phyloP scores from a whole-genome alignment of 92 coral and sea anemone species.

The Heteractis magnifica region DNA sequence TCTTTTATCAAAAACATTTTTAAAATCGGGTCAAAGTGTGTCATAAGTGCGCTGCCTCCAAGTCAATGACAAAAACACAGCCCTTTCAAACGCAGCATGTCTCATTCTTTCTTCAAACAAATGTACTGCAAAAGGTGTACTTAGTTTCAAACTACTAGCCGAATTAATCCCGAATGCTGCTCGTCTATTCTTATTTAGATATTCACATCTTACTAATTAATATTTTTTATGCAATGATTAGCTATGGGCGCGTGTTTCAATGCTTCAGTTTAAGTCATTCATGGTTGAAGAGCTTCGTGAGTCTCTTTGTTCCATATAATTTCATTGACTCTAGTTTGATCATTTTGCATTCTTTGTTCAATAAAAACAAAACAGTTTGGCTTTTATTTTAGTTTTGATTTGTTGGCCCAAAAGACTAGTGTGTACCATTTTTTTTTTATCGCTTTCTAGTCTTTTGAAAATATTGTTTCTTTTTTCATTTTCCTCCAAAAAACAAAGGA shows the following conservation, averaged over 20 bases:
- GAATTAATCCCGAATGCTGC: too few relatives aligned
- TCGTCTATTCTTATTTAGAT: too few relatives aligned
- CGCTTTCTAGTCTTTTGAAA: background rate
- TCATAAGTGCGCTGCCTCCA: background rate
- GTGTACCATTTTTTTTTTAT: background rate
- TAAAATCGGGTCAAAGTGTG: background rate
- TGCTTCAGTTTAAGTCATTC: conserved; percentile 6
- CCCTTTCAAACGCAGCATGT: background rate
- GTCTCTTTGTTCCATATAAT: conserved; percentile 22
- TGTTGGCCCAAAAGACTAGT: background rate
- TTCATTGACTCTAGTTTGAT: conserved; percentile 28
- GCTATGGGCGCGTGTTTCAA: background rate
- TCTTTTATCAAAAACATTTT: too few relatives aligned
- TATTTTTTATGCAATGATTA: background rate
- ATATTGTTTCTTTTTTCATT: background rate
- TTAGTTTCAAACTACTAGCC: too few relatives aligned
- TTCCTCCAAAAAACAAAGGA: background rate
- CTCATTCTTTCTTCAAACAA: background rate
- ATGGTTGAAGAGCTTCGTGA: conserved; percentile 21
- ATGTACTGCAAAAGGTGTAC: background rate
- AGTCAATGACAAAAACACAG: background rate
- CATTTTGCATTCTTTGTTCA: conserved; percentile 31
- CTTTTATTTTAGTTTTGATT: background rate
- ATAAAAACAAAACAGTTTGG: conserved; percentile 15
- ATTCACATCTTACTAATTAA: too few relatives aligned